Base-by-base conservation (phyloP, 1,140 invertebrate genomes). In the Sminthurides bifidus region DNA sequence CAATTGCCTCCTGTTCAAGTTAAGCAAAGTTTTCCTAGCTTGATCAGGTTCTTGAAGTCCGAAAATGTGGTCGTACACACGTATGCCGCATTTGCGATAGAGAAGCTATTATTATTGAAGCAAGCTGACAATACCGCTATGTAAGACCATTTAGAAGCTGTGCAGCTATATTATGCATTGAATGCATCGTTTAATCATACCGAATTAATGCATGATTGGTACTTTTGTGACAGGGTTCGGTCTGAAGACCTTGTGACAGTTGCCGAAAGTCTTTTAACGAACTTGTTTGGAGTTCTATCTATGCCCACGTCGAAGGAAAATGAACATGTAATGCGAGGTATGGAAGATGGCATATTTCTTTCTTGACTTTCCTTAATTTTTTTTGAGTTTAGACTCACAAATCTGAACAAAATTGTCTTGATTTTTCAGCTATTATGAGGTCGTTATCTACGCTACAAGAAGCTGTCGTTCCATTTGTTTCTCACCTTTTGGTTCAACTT, bases 311-410 rank as follows among this genome's bases (percentile, higher is more conserved):
- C 87, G 1, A 76, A 83, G 61, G 92, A 98, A 74, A 97, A 97
- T 73, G 92, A 97, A 73, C 95, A 96, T 68, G 79, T 89, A 1
- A 97, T 97, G 91, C 96, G 92, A 79, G 83, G 82, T 84, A 68
- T 72, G 63, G 26, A 41, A 31, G n/a, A n/a, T n/a, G n/a, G 30
- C 27, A 49, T 5, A 44, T 19, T 41, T 38, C 6, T 37, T 37
- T 10, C 21, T 52, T 21, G n/a, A 5, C 10, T 49, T 26, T 15
- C 6, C 19, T 27, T 26, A 30, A 26, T 10, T 30, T 10, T 49
- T 8, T 21, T 10, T 21, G 6, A 49, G 29, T 30, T n/a, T 49
- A 14, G 15, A 49, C 46, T 49, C 10, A 49, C 19, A 8, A 27
- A 15, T n/a, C 30, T 17, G 15, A 24, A 35, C 3, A 35, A 0